phyloP scores from a whole-genome alignment of 2,113 vertebrate species.

The Prietella phreatophila region DNA sequence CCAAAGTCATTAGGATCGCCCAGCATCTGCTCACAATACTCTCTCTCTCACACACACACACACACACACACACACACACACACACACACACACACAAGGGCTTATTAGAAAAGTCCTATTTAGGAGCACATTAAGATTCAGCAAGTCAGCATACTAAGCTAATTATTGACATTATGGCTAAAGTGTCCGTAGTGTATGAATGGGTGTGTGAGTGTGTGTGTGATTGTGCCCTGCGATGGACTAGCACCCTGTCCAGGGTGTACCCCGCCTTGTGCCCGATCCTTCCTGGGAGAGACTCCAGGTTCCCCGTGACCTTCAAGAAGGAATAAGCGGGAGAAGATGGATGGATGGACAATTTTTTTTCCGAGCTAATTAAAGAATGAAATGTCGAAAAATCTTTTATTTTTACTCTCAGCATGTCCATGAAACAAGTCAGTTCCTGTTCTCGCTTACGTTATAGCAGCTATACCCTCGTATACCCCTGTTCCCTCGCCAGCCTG shows the following conservation, averaged over 20 bases:
- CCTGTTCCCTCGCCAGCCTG: not conserved
- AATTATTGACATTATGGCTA: not conserved
- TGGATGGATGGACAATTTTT: too few relatives aligned
- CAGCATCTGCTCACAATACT: not conserved
- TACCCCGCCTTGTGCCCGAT: too few relatives aligned
- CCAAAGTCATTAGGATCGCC: not conserved
- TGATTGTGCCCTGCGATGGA: too few relatives aligned
- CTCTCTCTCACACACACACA: conserved; percentile 12
- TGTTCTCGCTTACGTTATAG: not conserved
- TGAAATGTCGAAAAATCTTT: not conserved
- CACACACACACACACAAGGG: not conserved
- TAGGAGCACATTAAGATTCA: conserved; percentile 1
- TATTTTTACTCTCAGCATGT: not conserved
- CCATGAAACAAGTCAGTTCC: not conserved
- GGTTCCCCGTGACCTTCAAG: too few relatives aligned
- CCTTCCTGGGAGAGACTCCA: too few relatives aligned
- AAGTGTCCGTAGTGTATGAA: too few relatives aligned
- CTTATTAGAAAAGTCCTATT: not conserved
- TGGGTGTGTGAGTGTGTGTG: too few relatives aligned
- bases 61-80: not conserved
- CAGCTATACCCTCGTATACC: not conserved
- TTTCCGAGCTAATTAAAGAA: not conserved
- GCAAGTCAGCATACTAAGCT: not conserved
- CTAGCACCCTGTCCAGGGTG: too few relatives aligned
- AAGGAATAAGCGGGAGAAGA: too few relatives aligned